These are phyloP conservation scores for Aporrectodea caliginosa DNA, from an alignment of 1,140 invertebrate species.

Conservation along the genomic window DNA sequence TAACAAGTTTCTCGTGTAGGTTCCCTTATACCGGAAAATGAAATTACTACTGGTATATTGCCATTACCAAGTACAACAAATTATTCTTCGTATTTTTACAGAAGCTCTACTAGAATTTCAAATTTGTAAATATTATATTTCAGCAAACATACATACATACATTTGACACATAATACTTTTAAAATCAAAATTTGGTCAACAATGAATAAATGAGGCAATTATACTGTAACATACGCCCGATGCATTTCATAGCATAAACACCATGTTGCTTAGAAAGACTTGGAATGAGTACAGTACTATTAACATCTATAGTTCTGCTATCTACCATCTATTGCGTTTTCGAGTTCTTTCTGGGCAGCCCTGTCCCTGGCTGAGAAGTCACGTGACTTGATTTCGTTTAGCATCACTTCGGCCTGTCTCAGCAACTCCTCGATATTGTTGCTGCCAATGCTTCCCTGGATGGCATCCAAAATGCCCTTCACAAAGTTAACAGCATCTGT, in stretches of 20 bases:
- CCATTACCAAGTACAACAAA: too few relatives aligned
- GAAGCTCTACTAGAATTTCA: too few relatives aligned
- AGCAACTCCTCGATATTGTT: slow-evolving; percentile 74
- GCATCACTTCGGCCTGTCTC: slow-evolving; percentile 67
- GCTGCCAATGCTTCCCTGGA: slow-evolving; percentile 42
- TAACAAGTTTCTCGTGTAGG: too few relatives aligned
- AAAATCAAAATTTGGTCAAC: neutral
- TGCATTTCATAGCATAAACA: slow-evolving; percentile 31
- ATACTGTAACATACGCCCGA: neutral
- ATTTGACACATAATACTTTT: neutral
- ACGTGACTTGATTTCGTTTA: slow-evolving; percentile 64
- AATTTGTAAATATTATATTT: too few relatives aligned
- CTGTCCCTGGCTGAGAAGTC: slow-evolving; percentile 57
- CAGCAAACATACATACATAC: neutral
- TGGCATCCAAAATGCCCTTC: slow-evolving; percentile 38
- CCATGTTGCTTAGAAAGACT: slow-evolving; percentile 43
- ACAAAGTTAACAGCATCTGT: slow-evolving; percentile 31
- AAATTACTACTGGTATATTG: too few relatives aligned
- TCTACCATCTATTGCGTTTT: too few relatives aligned
- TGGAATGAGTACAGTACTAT: too few relatives aligned
- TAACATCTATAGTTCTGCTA: too few relatives aligned
- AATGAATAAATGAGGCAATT: neutral
- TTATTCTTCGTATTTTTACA: too few relatives aligned
- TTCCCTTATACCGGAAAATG: too few relatives aligned
- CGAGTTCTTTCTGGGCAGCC: slow-evolving; percentile 36